These are phyloP conservation scores for Orius insidiosus DNA, from an alignment of 1,140 invertebrate genomes.

Conservation along the genomic window DNA sequence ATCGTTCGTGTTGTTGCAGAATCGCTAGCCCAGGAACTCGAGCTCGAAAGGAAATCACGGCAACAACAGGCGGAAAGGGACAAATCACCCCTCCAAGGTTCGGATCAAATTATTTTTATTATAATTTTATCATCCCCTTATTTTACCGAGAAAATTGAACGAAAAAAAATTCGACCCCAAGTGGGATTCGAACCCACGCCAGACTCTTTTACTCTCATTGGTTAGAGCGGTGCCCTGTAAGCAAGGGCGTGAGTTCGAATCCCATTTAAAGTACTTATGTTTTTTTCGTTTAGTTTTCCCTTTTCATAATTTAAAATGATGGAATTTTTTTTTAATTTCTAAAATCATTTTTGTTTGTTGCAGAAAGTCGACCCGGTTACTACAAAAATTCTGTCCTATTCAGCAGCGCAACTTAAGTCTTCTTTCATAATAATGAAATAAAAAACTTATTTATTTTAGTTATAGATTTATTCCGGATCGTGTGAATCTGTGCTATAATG, in stretches of 20 bases:
- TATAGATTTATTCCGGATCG: conserved; percentile 1
- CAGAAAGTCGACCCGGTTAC: conserved; percentile 45
- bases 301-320: too few relatives aligned
- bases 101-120: conserved; percentile 22
- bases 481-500: conserved; percentile 1
- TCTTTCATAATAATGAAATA: conserved; percentile 8
- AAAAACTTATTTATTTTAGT: conserved; percentile 7
- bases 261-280: too few relatives aligned
- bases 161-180: too few relatives aligned
- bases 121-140: too few relatives aligned
- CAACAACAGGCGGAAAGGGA: conserved; percentile 57
- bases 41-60: conserved; percentile 65
- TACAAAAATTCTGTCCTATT: conserved; percentile 75
- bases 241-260: too few relatives aligned
- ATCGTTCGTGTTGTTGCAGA: conserved; percentile 36
- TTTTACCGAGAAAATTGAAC: conserved; percentile 5
- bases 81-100: conserved; percentile 65
- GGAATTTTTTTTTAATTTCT: too few relatives aligned
- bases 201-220: too few relatives aligned
- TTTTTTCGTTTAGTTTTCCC: too few relatives aligned
- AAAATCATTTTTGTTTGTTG: conserved; percentile 23
- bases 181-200: too few relatives aligned
- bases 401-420: conserved; percentile 55
- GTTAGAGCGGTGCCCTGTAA: too few relatives aligned
- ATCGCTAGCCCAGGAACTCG: conserved; percentile 65